phyloP scores from a whole-genome alignment of 1,140 invertebrate genomes.

The Cotesia typhae region DNA sequence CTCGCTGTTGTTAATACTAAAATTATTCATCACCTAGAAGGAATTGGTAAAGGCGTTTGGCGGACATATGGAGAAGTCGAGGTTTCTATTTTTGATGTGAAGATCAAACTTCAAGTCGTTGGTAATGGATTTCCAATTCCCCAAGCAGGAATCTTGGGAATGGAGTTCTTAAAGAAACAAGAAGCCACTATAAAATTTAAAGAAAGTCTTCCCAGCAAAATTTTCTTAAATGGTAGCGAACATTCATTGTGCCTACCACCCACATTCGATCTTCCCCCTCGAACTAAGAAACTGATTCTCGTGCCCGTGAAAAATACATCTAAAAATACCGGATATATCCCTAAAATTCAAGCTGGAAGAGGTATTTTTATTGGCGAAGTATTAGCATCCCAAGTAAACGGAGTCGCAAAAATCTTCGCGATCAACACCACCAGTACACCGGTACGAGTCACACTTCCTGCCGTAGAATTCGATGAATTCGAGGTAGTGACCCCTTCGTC shows the following conservation, averaged over 20 bases:
- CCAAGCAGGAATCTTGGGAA: background rate
- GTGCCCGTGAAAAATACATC: background rate
- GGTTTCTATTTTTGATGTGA: background rate
- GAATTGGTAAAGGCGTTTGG: constrained; percentile 1
- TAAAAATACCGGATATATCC: background rate
- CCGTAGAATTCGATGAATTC: constrained; percentile 28
- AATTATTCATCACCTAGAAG: background rate
- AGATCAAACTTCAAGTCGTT: constrained; percentile 13
- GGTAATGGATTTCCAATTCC: background rate
- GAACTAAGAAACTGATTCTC: background rate
- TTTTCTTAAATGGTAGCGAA: background rate
- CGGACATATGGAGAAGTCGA: background rate
- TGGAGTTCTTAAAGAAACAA: constrained; percentile 5
- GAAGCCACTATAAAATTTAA: background rate
- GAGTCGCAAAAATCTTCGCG: constrained; percentile 17
- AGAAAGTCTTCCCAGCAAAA: background rate
- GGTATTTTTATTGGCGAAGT: constrained; percentile 33
- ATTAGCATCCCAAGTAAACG: constrained; percentile 5
- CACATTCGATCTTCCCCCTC: background rate
- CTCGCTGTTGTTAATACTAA: background rate
- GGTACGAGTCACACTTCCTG: constrained; percentile 10
- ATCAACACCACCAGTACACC: constrained; percentile 19
- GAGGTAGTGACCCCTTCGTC: background rate
- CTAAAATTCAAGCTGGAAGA: constrained; percentile 43
- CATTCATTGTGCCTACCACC: background rate